Conservation (phyloP, 2,888 invertebrate species). For the Chouioia cunea region DNA sequence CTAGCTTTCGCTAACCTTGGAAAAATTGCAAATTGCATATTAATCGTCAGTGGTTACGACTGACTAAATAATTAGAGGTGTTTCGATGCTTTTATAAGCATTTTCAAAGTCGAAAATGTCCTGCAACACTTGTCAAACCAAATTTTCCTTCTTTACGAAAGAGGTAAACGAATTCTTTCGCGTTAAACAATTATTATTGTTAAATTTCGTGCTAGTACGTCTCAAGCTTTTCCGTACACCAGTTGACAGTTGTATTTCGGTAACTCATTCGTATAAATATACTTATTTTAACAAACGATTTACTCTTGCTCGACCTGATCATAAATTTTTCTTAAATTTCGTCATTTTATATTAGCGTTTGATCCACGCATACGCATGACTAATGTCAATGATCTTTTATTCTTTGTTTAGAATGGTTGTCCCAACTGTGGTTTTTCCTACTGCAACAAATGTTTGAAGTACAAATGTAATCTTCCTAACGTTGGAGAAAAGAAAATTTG, state of each 20-base stretch:
- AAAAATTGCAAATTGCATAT: not conserved
- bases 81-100: not conserved
- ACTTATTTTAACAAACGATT: not conserved
- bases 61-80: no score
- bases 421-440: conserved; percentile 86
- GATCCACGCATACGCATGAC: conserved; percentile 13
- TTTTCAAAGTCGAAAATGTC: conserved; percentile 71
- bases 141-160: conserved; percentile 79
- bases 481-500: conserved; percentile 78
- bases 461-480: conserved; percentile 77
- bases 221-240: no score
- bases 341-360: conserved; percentile 3
- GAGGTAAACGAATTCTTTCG: conserved; percentile 72
- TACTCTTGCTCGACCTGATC: conserved; percentile 27
- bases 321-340: conserved; percentile 30
- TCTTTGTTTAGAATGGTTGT: conserved; percentile 80
- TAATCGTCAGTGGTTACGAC: no score
- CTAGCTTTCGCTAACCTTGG: conserved; percentile 24
- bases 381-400: conserved; percentile 36
- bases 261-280: not conserved
- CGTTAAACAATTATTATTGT: not conserved
- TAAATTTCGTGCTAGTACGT: no score
- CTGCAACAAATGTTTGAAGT: conserved; percentile 84
- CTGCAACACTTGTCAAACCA: conserved; percentile 79
- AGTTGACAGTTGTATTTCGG: no score